Base-by-base conservation (phyloP, 1,140 invertebrate species). In the Coptotermes formosanus region DNA sequence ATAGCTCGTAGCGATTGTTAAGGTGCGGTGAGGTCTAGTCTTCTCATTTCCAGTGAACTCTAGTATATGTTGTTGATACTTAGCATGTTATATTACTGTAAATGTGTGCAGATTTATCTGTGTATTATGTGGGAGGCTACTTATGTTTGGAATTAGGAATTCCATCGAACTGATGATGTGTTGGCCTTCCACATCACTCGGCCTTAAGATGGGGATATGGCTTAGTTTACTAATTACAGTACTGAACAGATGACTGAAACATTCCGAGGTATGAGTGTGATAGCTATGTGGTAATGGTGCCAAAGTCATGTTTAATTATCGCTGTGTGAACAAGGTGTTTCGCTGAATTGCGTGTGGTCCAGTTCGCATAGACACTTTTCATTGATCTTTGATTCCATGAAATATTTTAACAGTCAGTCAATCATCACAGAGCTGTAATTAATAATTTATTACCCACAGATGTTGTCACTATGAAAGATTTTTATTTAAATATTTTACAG, bases 181-280 rank as follows among this genome's bases (percentile, higher is more conserved):
- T 75, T 25, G n/a, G 64, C 64, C 64, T 75, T 75, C 64, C n/a
- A 8, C 64, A 75, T 25, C 25, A n/a, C 64, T 75, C n/a, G 64
- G 64, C 64, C 64, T 75, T 75, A 75, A 75, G n/a, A 75, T 1
- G 30, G 64, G 64, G 64, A 75, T 75, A 30, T 14, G 25, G 64
- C 64, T 75, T 75, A 75, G 64, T n/a, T 75, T 64, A n/a, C 19
- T 25, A 75, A 75, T 75, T 75, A 75, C n/a, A 75, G n/a, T 75
- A 75, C 1, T 30, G 25, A 75, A 12, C 64, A 75, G 25, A n/a
- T 6, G 64, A 7, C 64, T 75, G 64, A 75, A 75, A 75, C 25
- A 75, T 75, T 75, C 64, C 64, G n/a, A 11, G 4, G 64, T 75
- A 30, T 9, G 25, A 8, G 1, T 75, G 64, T 75, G 64, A 75